Conservation (phyloP, 2,797 vertebrate species). For the Oreochromis grahami region DNA sequence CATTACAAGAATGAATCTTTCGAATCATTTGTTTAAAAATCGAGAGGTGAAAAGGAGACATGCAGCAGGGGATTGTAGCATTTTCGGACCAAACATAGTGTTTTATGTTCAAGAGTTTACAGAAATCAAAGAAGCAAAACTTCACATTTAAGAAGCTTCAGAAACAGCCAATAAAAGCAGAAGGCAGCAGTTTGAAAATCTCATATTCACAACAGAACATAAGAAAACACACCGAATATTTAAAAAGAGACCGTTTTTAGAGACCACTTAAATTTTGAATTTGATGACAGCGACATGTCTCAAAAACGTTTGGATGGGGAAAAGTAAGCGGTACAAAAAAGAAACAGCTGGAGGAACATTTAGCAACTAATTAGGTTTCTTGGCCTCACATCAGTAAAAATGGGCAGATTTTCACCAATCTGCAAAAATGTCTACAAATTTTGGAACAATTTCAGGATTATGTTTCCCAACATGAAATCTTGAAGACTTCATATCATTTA, state of each 20-base stretch:
- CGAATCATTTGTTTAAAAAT: not conserved
- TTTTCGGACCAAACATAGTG: not conserved
- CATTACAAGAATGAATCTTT: not conserved
- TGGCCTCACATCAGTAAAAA: not conserved
- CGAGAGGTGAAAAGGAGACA: not conserved
- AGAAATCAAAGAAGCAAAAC: not conserved
- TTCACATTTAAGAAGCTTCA: not conserved
- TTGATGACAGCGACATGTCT: not conserved
- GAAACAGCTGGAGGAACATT: not conserved
- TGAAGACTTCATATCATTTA: rapidly evolving
- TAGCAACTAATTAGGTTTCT: not conserved
- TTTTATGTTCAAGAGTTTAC: not conserved
- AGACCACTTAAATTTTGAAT: not conserved
- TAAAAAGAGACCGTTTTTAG: not conserved
- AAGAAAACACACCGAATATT: not conserved
- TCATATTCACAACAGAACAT: not conserved
- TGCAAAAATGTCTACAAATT: not conserved
- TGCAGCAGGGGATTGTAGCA: not conserved
- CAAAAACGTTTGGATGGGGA: not conserved
- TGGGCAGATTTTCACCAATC: not conserved
- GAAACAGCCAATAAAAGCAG: not conserved
- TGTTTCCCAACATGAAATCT: not conserved
- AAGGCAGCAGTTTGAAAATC: not conserved
- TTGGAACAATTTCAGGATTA: not conserved
- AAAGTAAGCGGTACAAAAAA: not conserved